phyloP scores from a whole-genome alignment of 2,797 vertebrate species.

The Malacoraja senta region DNA sequence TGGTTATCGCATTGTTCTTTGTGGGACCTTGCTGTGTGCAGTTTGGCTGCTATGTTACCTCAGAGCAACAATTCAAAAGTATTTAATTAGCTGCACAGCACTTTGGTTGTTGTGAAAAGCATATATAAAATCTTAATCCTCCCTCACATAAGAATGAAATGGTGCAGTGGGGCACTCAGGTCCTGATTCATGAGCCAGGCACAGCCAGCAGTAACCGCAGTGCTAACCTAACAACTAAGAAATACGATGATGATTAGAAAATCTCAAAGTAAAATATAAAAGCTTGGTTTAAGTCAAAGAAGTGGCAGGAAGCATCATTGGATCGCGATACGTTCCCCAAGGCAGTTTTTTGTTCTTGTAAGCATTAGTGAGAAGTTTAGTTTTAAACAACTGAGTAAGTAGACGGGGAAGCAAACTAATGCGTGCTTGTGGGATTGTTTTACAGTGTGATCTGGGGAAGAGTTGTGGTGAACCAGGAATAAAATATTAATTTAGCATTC shows the following conservation, averaged over 20 bases:
- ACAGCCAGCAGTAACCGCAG: not conserved
- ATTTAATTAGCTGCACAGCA: not conserved
- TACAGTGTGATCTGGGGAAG: not conserved
- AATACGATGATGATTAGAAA: not conserved
- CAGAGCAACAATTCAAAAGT: not conserved
- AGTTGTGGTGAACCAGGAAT: not conserved
- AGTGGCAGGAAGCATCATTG: not conserved
- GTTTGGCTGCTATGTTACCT: not conserved
- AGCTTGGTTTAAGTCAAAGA: not conserved
- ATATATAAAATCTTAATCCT: not conserved
- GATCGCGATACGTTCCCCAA: not conserved
- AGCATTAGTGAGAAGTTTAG: not conserved
- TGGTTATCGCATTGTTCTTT: not conserved
- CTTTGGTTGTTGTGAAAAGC: not conserved
- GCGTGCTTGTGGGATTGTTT: not conserved
- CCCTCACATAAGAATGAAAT: not conserved
- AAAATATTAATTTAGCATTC: not conserved
- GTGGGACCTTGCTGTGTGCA: not conserved
- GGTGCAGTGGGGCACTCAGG: not conserved
- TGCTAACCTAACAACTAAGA: not conserved
- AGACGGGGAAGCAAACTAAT: not conserved
- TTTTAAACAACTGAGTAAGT: not conserved
- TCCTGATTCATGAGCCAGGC: not conserved
- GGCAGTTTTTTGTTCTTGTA: not conserved
- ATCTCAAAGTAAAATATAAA: not conserved